These are phyloP conservation scores for Melanostoma scalare DNA, from an alignment of 2,888 invertebrate genomes.

Conservation along the genomic window DNA sequence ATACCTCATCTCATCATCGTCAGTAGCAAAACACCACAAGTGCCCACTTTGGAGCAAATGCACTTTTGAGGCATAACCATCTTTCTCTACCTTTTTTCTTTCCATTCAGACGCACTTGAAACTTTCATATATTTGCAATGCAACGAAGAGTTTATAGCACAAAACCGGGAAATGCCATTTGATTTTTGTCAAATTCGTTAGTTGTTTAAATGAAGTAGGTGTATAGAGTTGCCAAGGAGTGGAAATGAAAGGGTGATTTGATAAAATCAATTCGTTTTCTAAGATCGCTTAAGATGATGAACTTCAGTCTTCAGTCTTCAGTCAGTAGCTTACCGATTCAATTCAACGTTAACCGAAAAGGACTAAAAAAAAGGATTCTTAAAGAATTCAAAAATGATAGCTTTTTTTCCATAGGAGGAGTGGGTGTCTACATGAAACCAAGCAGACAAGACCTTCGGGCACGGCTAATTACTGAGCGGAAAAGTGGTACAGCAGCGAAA, in stretches of 20 bases:
- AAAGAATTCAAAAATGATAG: too few relatives aligned
- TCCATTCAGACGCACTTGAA: conserved; percentile 55
- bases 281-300: too few relatives aligned
- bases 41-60: conserved; percentile 55
- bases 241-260: not conserved
- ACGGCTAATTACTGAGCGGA: too few relatives aligned
- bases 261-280: too few relatives aligned
- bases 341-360: too few relatives aligned
- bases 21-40: conserved; percentile 57
- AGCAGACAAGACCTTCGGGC: too few relatives aligned
- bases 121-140: conserved; percentile 8
- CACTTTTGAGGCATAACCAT: conserved; percentile 43
- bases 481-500: too few relatives aligned
- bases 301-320: too few relatives aligned
- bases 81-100: not conserved
- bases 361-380: too few relatives aligned
- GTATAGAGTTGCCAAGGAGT: conserved; percentile 32
- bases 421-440: too few relatives aligned
- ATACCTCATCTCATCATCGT: conserved; percentile 5
- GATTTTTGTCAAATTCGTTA: conserved; percentile 39
- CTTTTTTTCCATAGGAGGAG: too few relatives aligned
- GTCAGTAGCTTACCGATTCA: too few relatives aligned
- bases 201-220: not conserved
- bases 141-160: conserved; percentile 6
- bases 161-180: conserved; percentile 38